Evolutionary conservation across 2,888 invertebrate species (phyloP).

Genomic region (Zele albiditarsus): DNA sequence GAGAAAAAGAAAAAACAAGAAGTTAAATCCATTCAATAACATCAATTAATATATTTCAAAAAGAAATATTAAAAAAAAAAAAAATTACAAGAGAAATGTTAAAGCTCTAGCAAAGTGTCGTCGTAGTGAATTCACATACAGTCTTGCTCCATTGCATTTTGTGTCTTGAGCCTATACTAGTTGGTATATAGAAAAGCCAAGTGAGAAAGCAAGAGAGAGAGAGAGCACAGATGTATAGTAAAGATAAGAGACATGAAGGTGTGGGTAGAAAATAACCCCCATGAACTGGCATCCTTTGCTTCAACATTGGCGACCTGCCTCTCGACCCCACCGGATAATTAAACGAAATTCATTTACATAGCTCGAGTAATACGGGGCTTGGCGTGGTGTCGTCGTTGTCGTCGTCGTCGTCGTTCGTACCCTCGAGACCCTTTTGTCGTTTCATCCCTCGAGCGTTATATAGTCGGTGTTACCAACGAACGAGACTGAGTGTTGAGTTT

Average conservation of each 20-base stretch:
- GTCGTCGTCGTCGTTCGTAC: conserved; percentile 37
- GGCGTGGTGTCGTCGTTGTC: conserved; percentile 42
- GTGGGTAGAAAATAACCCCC: conserved; percentile 16
- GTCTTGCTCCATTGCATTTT: neutral
- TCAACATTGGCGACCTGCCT: conserved; percentile 49
- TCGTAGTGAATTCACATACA: conserved; percentile 58
- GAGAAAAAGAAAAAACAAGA: neutral
- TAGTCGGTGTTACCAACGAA: conserved; percentile 16
- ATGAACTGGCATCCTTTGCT: conserved; percentile 46
- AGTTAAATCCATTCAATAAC: neutral
- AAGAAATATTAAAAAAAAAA: neutral
- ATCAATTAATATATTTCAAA: neutral
- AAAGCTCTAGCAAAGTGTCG: conserved; percentile 56
- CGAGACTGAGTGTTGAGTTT: conserved; percentile 32
- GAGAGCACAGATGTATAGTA: neutral
- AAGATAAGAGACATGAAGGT: neutral
- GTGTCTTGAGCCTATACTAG: neutral
- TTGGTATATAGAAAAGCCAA: neutral
- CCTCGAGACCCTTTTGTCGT: conserved; percentile 39
- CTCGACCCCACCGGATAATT: conserved; percentile 65
- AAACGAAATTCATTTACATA: conserved; percentile 73
- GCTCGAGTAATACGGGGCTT: conserved; percentile 67
- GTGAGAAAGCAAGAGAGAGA: conserved; percentile 2
- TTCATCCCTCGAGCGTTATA: conserved; percentile 35
- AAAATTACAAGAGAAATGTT: conserved; percentile 50